Base-by-base conservation (phyloP, 2,888 invertebrate species). In the Masnerella sp. region DNA sequence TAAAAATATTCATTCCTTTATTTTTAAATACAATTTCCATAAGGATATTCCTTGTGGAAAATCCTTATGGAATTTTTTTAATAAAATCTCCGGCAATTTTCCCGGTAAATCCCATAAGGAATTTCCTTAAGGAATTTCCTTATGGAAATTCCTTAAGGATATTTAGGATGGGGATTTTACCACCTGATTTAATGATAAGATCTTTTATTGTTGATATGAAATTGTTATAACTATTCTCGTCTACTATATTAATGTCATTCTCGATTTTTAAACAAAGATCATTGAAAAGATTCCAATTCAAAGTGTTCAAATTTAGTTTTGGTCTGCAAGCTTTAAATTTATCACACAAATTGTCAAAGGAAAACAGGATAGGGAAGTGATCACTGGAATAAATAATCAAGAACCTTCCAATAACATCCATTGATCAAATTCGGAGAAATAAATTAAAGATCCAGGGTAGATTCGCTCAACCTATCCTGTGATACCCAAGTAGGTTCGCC, bases 331-430 rank as follows among this genome's bases (percentile, higher is more conserved):
- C 43, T 28, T 40, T 14, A 11, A 36, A 25, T 12, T 2, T 12
- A 1, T 52, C 11, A 4, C 2, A 0, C 0, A 22, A 3, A 17
- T 59, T 45, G 4, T 25, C 15, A 7, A 59, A 36, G 5, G 45
- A 45, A 5, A 59, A 36, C 9, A 18, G 47, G 0, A 59, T 59
- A 3, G 59, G 59, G n/a, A 47, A 51, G 9, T 62, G 62, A 11
- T 51, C 62, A 32, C 51, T 51, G 0, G 11, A 12, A 20, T 11
- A 62, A 1, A 12, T 42, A 42, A 15, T 51, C 51, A 15, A 62
- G 4, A 0, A 51, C 42, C 18, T 62, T 15, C 59, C 59, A 59
- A 15, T 17, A 11, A 15, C 30, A 58, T 1, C 30, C 43, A 17
- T 0, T 2, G 1, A 34, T 7, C 1, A 30, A 5, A 15, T 30